Evolutionary conservation across 2,113 vertebrate genomes (phyloP).

Genomic region (Notarius quadriscutis): DNA sequence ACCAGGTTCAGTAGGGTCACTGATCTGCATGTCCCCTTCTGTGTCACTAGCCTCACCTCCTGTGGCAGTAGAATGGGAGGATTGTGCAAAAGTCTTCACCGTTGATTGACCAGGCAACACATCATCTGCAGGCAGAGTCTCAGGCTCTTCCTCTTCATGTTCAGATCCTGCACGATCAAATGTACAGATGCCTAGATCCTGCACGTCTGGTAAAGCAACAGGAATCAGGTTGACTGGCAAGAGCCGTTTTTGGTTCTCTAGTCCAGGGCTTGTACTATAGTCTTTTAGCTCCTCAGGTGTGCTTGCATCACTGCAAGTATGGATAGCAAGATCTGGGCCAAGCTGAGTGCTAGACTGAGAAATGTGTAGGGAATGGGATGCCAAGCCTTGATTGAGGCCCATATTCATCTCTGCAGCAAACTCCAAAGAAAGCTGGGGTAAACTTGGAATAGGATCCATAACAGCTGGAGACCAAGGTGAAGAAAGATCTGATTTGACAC

Average conservation of each 20-base stretch:
- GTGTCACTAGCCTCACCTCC: slow-evolving; percentile 76
- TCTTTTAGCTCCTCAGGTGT: slow-evolving; percentile 76
- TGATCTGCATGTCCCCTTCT: slow-evolving; percentile 73
- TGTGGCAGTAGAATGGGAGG: slow-evolving; percentile 68
- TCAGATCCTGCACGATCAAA: slow-evolving; percentile 46
- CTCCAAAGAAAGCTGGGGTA: neutral
- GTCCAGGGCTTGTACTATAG: slow-evolving; percentile 64
- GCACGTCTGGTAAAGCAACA: slow-evolving; percentile 52
- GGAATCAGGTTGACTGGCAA: slow-evolving; percentile 22
- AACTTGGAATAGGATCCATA: slow-evolving; percentile 35
- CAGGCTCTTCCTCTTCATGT: slow-evolving; percentile 61
- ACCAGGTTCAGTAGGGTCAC: slow-evolving; percentile 47
- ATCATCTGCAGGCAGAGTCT: slow-evolving; percentile 70
- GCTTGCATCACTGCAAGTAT: slow-evolving; percentile 76
- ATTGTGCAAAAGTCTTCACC: slow-evolving; percentile 64
- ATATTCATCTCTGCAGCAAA: slow-evolving; percentile 12
- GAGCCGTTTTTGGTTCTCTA: slow-evolving; percentile 56
- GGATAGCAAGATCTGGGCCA: slow-evolving; percentile 67
- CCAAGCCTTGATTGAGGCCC: slow-evolving; percentile 22
- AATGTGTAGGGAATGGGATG: slow-evolving; percentile 52
- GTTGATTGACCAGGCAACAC: slow-evolving; percentile 63
- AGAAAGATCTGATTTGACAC: slow-evolving; percentile 26
- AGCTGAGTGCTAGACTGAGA: slow-evolving; percentile 73
- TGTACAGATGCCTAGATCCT: slow-evolving; percentile 61
- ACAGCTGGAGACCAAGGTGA: neutral